Conservation (phyloP, 2,113 vertebrate species). For the Brachyistius frenatus region DNA sequence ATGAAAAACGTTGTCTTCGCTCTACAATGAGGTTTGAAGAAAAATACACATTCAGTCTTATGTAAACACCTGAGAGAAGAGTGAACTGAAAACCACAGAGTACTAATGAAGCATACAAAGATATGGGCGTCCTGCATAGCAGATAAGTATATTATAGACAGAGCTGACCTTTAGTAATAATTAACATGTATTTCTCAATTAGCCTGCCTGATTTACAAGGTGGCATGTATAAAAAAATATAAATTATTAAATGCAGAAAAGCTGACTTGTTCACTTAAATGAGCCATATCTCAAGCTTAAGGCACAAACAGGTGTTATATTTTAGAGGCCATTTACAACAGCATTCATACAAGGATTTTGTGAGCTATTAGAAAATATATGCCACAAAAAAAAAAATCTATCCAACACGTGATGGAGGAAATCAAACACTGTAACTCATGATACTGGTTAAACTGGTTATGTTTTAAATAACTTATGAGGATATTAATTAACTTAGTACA, state of each 20-base stretch:
- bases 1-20: not conserved
- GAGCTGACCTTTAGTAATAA: not conserved
- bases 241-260: slow-evolving; percentile 15
- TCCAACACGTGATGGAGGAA: too few species aligned
- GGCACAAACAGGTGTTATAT: slow-evolving; percentile 17
- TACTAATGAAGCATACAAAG: not conserved
- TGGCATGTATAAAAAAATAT: slow-evolving; percentile 33
- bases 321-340: not conserved
- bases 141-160: slow-evolving; percentile 13
- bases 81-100: slow-evolving; percentile 13
- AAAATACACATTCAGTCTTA: not conserved
- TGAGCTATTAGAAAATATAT: not conserved
- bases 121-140: slow-evolving; percentile 2
- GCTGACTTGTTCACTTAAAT: slow-evolving; percentile 2
- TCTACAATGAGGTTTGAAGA: not conserved
- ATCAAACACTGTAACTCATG: not conserved
- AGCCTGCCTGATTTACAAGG: slow-evolving; percentile 13
- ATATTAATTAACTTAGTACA: not conserved
- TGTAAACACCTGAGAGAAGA: slow-evolving; percentile 26
- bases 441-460: not conserved
- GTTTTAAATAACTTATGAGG: not conserved
- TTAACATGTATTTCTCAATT: not conserved
- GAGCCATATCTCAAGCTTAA: not conserved
- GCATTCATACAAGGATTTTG: too few species aligned
- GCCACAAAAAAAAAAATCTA: not conserved